These are phyloP conservation scores for Thunnus maccoyii DNA, from an alignment of 2,113 vertebrate genomes.

Conservation along the genomic window DNA sequence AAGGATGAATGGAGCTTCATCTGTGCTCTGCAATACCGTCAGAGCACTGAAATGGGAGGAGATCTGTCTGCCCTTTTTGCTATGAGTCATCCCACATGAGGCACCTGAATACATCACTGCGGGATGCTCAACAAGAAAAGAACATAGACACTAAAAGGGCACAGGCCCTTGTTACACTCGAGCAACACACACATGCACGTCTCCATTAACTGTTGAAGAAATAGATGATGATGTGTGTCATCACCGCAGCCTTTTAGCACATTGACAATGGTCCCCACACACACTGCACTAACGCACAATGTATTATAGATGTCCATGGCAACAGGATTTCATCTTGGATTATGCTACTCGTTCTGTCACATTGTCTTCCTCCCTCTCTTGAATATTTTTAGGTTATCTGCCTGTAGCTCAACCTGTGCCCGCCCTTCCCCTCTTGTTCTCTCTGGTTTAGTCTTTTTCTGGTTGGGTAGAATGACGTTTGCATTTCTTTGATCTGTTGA, in stretches of 20 bases:
- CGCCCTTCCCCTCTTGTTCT: background rate
- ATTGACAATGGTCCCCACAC: background rate
- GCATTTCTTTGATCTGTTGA: background rate
- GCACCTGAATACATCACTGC: conserved; percentile 42
- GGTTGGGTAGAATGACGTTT: background rate
- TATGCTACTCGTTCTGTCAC: background rate
- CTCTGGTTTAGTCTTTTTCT: background rate
- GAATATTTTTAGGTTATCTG: conserved; percentile 3
- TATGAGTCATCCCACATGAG: conserved; percentile 75
- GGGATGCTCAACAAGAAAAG: background rate
- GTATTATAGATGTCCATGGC: conserved; percentile 7
- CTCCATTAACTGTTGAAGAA: no score
- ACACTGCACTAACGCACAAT: background rate
- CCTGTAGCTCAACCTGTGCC: background rate
- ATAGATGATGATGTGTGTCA: background rate
- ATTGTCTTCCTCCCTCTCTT: background rate
- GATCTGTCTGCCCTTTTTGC: conserved; percentile 48
- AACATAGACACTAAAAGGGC: background rate
- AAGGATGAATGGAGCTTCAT: background rate
- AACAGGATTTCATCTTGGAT: background rate
- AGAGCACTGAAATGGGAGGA: conserved; percentile 5
- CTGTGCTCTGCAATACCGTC: conserved; percentile 11
- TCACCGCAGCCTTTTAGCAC: background rate
- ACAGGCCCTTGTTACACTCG: no score
- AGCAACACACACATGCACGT: background rate